Percentiles rank a stretch among this genome's conserved stretches.
phyloP scores from a whole-genome alignment of 2,113 vertebrate genomes.

The Chlamydotis undulata region DNA sequence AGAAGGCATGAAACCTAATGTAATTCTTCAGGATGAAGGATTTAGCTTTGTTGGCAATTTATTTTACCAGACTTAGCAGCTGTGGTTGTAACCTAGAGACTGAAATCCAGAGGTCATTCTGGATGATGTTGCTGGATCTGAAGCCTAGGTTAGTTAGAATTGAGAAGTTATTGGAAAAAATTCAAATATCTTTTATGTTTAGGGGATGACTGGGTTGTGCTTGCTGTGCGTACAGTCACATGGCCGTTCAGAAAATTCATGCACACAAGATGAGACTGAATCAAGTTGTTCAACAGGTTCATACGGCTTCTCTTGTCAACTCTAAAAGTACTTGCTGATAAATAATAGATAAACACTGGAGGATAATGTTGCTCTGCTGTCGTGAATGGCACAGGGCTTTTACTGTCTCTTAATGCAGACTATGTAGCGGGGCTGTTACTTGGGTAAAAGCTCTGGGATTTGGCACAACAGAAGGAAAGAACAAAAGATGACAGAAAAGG shows the following conservation, averaged over 20 bases:
- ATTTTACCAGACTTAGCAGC: neutral
- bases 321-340: neutral
- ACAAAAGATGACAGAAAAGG: conserved; percentile 33
- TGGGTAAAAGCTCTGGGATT: conserved; percentile 43
- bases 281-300: neutral
- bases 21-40: neutral
- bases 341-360: conserved; percentile 42
- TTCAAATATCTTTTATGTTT: neutral
- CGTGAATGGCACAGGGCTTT: neutral
- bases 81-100: neutral
- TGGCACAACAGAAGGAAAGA: neutral
- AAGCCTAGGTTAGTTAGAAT: neutral
- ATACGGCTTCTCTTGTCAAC: neutral
- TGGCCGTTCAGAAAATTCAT: neutral
- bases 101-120: neutral
- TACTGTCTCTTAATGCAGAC: neutral
- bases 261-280: neutral
- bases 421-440: neutral
- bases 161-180: neutral
- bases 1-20: neutral
- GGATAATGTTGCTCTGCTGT: neutral
- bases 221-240: rapidly evolving
- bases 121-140: neutral
- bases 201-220: no score
- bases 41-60: neutral